Evolutionary conservation across 2,888 invertebrate species (phyloP).

Genomic region (Drosophila nr. medialis): DNA sequence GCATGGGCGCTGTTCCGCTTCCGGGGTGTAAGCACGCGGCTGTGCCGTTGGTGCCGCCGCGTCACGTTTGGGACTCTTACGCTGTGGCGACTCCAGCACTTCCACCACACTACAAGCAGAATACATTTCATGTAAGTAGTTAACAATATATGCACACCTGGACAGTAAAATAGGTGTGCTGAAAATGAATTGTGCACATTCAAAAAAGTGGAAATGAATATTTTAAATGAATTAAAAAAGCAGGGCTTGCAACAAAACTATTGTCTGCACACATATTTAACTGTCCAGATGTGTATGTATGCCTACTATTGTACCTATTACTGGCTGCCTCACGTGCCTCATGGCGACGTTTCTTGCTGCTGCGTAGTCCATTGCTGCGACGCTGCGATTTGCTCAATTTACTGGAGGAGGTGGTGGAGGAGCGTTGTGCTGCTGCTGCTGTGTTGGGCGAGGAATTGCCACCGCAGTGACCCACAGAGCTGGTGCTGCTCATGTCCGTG

Average conservation of each 20-base stretch:
- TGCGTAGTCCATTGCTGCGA: constrained; percentile 50
- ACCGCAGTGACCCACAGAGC: constrained; percentile 77
- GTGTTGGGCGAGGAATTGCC: constrained; percentile 75
- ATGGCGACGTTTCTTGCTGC: constrained; percentile 77
- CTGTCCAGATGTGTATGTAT: not conserved
- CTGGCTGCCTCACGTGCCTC: constrained; percentile 61
- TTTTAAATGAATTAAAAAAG: not conserved
- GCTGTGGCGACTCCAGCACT: constrained; percentile 51
- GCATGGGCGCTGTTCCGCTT: constrained; percentile 79
- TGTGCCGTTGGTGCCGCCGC: constrained; percentile 29
- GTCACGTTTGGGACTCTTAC: constrained; percentile 79
- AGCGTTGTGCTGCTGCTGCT: constrained; percentile 49
- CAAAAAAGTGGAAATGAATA: not conserved
- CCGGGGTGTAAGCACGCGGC: constrained; percentile 69
- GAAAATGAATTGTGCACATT: not conserved
- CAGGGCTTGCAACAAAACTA: not conserved
- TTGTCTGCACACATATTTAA: not conserved
- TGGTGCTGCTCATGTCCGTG: constrained; percentile 84
- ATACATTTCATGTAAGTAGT: not conserved
- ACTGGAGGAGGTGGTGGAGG: constrained; percentile 6
- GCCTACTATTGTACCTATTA: constrained; percentile 17
- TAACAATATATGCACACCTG: not conserved
- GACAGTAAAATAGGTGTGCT: not conserved
- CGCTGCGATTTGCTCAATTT: constrained; percentile 65
- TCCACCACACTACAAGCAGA: constrained; percentile 53